Percentiles rank a stretch among this genome's conserved stretches.
Conservation (phyloP, 2,797 vertebrate genomes). For the Mormyrus proboscirostris region DNA sequence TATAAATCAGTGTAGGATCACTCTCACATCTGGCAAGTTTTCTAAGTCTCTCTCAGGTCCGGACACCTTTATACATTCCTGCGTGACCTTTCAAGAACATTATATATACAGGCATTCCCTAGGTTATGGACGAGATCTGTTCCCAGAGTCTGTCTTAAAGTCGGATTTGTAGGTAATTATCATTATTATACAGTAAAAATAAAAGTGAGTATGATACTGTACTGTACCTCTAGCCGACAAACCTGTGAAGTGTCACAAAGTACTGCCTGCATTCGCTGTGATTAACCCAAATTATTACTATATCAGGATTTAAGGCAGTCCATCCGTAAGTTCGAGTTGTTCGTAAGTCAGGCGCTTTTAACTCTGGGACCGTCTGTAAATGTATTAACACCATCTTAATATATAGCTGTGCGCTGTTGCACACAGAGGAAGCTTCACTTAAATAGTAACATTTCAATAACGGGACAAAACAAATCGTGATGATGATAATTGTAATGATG, state of each 20-base stretch:
- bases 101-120: background rate
- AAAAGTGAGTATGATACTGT: background rate
- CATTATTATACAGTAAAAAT: background rate
- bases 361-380: no score
- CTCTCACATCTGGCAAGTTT: background rate
- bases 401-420: background rate
- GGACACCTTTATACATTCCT: background rate
- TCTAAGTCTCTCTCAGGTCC: background rate
- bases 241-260: background rate
- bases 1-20: background rate
- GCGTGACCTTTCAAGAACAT: background rate
- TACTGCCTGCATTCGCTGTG: background rate
- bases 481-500: background rate
- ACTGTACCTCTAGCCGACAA: background rate
- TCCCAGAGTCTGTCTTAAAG: background rate
- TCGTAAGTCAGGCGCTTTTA: background rate
- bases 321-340: background rate
- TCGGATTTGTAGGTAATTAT: background rate
- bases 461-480: background rate
- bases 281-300: background rate
- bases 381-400: no score
- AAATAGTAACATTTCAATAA: background rate
- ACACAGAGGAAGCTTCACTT: background rate
- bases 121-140: background rate
- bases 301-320: background rate